A percentile compares a stretch with the other conserved stretches of the same genome.
phyloP scores from a whole-genome alignment of 1,140 invertebrate species.

The Drosophila simulans region DNA sequence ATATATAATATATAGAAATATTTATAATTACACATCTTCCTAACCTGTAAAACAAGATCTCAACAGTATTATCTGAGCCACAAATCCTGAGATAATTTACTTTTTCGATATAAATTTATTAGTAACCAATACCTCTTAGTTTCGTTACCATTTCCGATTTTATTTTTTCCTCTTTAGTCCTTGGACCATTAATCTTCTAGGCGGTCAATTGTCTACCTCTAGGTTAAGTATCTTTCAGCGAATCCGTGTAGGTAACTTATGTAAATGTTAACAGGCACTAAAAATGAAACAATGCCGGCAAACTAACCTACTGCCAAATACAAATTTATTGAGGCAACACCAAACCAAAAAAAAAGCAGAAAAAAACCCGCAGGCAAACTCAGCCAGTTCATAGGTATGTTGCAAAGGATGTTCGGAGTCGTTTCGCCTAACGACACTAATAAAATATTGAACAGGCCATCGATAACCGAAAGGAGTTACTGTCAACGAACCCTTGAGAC shows the following conservation, averaged over 20 bases:
- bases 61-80: not conserved
- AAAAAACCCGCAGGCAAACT: conserved; percentile 7
- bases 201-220: conserved; percentile 55
- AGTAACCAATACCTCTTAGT: too few species aligned
- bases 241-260: conserved; percentile 50
- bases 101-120: not conserved
- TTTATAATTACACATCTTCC: too few species aligned
- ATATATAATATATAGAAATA: too few species aligned
- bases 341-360: not conserved
- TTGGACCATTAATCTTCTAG: conserved; percentile 15
- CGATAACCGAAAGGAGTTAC: conserved; percentile 75
- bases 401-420: conserved; percentile 45
- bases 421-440: conserved; percentile 77
- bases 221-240: conserved; percentile 24
- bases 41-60: too few species aligned
- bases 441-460: conserved; percentile 82
- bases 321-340: conserved; percentile 70
- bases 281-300: conserved; percentile 29
- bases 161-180: not conserved
- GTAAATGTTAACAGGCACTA: conserved; percentile 57
- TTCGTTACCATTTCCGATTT: too few species aligned
- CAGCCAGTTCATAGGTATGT: conserved; percentile 39
- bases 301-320: conserved; percentile 55
- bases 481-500: conserved; percentile 68
- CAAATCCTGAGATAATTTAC: conserved; percentile 1